A percentile compares a stretch with the other conserved stretches of the same genome.
Evolutionary conservation across 2,113 vertebrate species (phyloP).

Genomic region (Anthoscopus minutus): DNA sequence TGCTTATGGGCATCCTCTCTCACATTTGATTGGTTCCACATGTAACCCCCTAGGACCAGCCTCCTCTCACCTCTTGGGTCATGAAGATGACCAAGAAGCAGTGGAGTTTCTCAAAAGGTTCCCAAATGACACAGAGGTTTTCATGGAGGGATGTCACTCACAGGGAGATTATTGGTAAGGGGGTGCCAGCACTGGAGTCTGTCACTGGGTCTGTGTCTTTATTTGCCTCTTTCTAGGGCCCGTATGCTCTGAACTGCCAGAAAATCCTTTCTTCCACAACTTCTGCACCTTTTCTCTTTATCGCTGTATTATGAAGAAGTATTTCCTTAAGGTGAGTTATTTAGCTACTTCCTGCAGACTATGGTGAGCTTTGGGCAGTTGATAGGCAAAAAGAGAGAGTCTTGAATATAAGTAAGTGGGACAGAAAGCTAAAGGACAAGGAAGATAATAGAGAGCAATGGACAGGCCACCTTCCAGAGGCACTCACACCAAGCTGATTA

Average conservation of each 20-base stretch:
- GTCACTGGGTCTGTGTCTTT: not conserved
- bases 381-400: not conserved
- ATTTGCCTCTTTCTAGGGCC: slow-evolving; percentile 27
- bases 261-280: not conserved
- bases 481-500: not conserved
- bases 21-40: not conserved
- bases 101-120: not conserved
- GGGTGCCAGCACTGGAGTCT: not conserved
- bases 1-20: not conserved
- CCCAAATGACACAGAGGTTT: not conserved
- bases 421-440: not conserved
- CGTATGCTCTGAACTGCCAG: slow-evolving; percentile 14
- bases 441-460: not conserved
- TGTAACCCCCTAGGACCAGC: not conserved
- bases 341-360: not conserved
- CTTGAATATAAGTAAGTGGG: not conserved
- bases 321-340: slow-evolving; percentile 58
- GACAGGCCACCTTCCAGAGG: not conserved
- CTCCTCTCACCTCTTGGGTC: not conserved
- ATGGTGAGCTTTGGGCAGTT: not conserved
- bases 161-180: not conserved
- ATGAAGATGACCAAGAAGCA: not conserved
- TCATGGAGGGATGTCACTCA: not conserved
- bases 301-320: slow-evolving; percentile 39
- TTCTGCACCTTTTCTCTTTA: slow-evolving; percentile 56